These are phyloP conservation scores for Neocloeon triangulifer DNA, from an alignment of 1,140 invertebrate genomes.

Conservation along the genomic window DNA sequence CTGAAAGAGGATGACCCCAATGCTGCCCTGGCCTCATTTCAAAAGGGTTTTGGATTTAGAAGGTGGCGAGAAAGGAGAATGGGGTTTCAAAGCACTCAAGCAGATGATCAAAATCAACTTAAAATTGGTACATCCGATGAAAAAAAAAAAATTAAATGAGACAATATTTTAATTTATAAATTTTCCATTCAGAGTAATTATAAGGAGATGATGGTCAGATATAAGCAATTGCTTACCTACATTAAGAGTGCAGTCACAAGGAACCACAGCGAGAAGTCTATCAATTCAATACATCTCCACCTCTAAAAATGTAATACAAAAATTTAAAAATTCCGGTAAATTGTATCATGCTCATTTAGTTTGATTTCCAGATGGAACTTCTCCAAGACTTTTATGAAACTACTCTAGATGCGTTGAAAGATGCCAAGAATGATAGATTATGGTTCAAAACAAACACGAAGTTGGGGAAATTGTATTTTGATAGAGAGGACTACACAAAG, in stretches of 20 bases:
- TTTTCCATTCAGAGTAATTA: constrained; percentile 80
- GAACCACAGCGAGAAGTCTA: constrained; percentile 99
- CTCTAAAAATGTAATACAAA: constrained; percentile 77
- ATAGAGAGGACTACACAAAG: constrained; percentile 84
- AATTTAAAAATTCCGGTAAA: not conserved
- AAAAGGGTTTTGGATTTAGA: constrained; percentile 91
- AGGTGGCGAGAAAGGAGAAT: constrained; percentile 96
- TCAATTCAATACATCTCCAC: constrained; percentile 99
- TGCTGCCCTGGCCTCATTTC: constrained; percentile 79
- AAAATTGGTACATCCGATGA: constrained; percentile 63
- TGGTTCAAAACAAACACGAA: constrained; percentile 99
- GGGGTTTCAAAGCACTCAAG: constrained; percentile 99
- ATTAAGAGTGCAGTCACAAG: constrained; percentile 97
- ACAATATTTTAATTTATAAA: constrained; percentile 2
- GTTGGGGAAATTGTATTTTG: constrained; percentile 95
- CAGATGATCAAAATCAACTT: constrained; percentile 99
- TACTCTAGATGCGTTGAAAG: constrained; percentile 90
- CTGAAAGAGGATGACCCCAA: constrained; percentile 93
- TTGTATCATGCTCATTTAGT: constrained; percentile 5
- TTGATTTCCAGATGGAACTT: constrained; percentile 99
- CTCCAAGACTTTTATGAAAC: constrained; percentile 99
- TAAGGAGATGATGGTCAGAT: constrained; percentile 91
- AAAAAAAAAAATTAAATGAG: not conserved
- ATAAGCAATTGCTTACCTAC: constrained; percentile 91
- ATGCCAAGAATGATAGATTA: constrained; percentile 95